Evolutionary conservation across 2,113 vertebrate genomes (phyloP), one percentile per base, ranked within the genome.

Genomic region (Sphaerodactylus townsendi): DNA sequence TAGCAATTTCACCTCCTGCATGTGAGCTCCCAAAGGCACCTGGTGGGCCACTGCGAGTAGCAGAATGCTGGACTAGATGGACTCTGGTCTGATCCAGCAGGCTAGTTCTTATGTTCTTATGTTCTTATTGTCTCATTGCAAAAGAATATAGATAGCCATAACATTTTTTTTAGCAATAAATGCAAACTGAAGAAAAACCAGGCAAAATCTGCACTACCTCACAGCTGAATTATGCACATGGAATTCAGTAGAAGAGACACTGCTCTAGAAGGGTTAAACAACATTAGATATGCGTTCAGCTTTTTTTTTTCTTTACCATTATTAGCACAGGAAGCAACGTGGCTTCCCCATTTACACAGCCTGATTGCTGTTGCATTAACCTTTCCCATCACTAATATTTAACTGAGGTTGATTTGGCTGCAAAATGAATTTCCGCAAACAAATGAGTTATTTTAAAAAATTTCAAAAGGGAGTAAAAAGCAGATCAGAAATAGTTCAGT

Each of bases 331-430:
- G 66, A 82, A 86, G 21, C 30, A 86, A 41, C 21, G 13, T 59
- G 5, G 53, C 30, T 69, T 44, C 59, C 23, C 72, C 8, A 37
- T 72, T 86, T 64, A 77, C 28, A 59, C 44, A 50, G 39, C 39
- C n/a, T 78, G 66, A 82, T 78, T 82, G 44, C 53, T 78, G 53
- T 50, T 82, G 14, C 53, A 72, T 71, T 77, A 82, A 64, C 73
- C 66, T 82, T 78, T 86, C 33, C 53, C n/a, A 69, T 71, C 76
- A 72, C 33, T 81, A 82, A 46, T 28, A 4, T 62, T 77, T 71
- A 71, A 71, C n/a, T 10, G 53, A 64, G 68, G n/a, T 81, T 62
- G 59, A 76, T 86, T 81, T 69, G 37, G 4, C 35, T 62, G 10
- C 25, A 41, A 82, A 86, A 71, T 82, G 39, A 64, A 77, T 82